These are phyloP conservation scores for Poicephalus gulielmi DNA, from an alignment of 2,113 vertebrate genomes.

Conservation along the genomic window DNA sequence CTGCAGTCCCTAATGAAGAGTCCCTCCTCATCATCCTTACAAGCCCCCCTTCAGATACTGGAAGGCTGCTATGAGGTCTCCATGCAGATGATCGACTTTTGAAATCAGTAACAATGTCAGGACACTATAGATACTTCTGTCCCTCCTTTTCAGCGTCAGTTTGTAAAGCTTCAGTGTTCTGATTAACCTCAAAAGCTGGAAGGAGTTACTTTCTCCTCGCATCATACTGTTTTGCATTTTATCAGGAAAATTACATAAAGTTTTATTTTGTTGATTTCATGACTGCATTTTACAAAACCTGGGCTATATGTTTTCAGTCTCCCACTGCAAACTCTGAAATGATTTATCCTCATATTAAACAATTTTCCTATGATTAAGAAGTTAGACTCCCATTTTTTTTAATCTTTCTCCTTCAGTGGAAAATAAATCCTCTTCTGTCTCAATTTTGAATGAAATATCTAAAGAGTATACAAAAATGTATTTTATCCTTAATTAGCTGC, in stretches of 20 bases:
- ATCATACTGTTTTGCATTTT: background rate
- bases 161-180: background rate
- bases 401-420: background rate
- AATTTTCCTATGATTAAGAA: constrained; percentile 7
- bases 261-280: background rate
- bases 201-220: background rate
- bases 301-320: background rate
- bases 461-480: constrained; percentile 60
- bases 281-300: constrained; percentile 37
- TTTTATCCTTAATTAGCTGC: constrained; percentile 73
- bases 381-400: background rate
- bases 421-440: constrained; percentile 44
- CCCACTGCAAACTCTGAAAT: background rate
- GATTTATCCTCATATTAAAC: background rate
- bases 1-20: background rate
- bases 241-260: background rate
- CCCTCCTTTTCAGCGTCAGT: background rate
- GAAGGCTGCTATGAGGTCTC: background rate
- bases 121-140: background rate
- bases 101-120: background rate
- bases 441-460: constrained; percentile 58
- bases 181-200: background rate
- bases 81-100: background rate
- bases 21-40: background rate
- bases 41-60: background rate